Conservation (phyloP, 1,140 invertebrate genomes). For the Aphaenogaster ashmeadi region DNA sequence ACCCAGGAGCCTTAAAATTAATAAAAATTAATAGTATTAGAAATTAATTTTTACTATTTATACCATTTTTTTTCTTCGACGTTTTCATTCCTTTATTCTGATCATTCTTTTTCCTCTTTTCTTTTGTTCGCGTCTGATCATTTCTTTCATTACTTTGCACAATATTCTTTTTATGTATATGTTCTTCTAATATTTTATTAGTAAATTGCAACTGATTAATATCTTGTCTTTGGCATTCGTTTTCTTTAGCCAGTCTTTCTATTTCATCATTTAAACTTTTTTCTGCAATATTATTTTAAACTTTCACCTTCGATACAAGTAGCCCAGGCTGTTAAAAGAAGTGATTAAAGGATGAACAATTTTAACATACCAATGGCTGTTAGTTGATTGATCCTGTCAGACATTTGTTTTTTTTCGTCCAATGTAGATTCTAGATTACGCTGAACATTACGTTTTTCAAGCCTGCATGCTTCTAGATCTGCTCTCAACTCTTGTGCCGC, state of each 20-base stretch:
- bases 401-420: constrained; percentile 88
- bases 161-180: constrained; percentile 56
- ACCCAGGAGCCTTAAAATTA: too few relatives aligned
- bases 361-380: constrained; percentile 85
- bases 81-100: constrained; percentile 67
- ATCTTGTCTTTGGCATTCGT: constrained; percentile 82
- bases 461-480: constrained; percentile 86
- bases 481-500: constrained; percentile 85
- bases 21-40: too few relatives aligned
- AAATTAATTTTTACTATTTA: neutral
- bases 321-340: constrained; percentile 3
- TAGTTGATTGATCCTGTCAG: constrained; percentile 86
- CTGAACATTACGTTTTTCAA: constrained; percentile 87
- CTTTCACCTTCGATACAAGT: neutral
- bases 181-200: constrained; percentile 75
- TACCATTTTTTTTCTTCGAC: constrained; percentile 57
- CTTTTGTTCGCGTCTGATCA: constrained; percentile 37
- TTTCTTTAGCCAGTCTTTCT: constrained; percentile 84
- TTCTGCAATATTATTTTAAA: constrained; percentile 81
- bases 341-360: constrained; percentile 52
- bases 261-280: constrained; percentile 87
- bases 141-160: constrained; percentile 1
- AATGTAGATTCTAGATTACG: constrained; percentile 88
- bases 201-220: constrained; percentile 84
- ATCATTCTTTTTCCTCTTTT: constrained; percentile 70